Conservation (phyloP, 2,797 vertebrate genomes). For the Holocentrus rufus region DNA sequence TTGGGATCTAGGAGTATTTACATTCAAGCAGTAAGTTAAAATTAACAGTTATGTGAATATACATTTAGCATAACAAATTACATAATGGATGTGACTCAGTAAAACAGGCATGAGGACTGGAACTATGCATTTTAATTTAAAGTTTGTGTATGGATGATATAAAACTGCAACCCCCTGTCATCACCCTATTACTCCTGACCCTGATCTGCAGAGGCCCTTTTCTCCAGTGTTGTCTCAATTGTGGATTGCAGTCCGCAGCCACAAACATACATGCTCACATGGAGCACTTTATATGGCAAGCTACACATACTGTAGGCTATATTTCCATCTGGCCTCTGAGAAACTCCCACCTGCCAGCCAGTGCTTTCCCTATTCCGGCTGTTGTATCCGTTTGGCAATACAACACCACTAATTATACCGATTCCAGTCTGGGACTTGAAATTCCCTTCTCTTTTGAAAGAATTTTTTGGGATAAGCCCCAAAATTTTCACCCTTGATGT, state of each 20-base stretch:
- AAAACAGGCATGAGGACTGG: not conserved
- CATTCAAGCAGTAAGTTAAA: too few species aligned
- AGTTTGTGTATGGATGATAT: slow-evolving; percentile 2
- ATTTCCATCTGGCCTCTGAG: slow-evolving; percentile 68
- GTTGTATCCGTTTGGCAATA: slow-evolving; percentile 69
- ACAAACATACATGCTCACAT: slow-evolving; percentile 39
- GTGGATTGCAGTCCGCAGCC: slow-evolving; percentile 54
- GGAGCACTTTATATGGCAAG: slow-evolving; percentile 42
- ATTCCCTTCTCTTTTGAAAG: slow-evolving; percentile 65
- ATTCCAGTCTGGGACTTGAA: slow-evolving; percentile 72
- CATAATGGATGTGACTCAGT: too few species aligned
- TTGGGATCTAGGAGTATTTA: too few species aligned
- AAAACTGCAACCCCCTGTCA: slow-evolving; percentile 18
- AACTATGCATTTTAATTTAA: not conserved
- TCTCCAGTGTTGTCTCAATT: slow-evolving; percentile 18
- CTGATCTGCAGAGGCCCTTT: too few species aligned
- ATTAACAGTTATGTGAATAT: too few species aligned
- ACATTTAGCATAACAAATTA: too few species aligned
- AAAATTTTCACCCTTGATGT: slow-evolving; percentile 63
- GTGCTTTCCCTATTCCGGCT: slow-evolving; percentile 65
- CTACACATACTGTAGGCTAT: slow-evolving; percentile 51
- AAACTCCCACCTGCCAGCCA: slow-evolving; percentile 69
- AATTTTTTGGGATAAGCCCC: slow-evolving; percentile 59
- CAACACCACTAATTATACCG: slow-evolving; percentile 78
- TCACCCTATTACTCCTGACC: slow-evolving; percentile 13